These are phyloP conservation scores for Drosophila ogumai DNA, from an alignment of 1,140 invertebrate species.

Conservation along the genomic window DNA sequence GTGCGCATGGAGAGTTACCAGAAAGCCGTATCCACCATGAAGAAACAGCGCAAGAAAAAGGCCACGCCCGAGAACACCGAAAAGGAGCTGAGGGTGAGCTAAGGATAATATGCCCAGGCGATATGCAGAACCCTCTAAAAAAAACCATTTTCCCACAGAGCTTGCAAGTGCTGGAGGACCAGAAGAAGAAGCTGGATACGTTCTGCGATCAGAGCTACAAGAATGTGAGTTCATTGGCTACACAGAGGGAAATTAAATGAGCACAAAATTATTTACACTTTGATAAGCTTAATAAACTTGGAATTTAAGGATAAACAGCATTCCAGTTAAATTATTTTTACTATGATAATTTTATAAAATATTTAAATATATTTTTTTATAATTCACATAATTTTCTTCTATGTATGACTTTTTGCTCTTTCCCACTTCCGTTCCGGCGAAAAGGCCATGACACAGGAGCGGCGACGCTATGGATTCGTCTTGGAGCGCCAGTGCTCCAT, in stretches of 20 bases:
- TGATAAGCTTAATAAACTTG: neutral
- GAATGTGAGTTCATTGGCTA: conserved; percentile 89
- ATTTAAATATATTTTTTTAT: no score
- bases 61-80: conserved; percentile 92
- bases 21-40: conserved; percentile 94
- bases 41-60: conserved; percentile 95
- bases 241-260: conserved; percentile 4
- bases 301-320: neutral
- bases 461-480: conserved; percentile 96
- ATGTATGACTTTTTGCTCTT: conserved; percentile 10
- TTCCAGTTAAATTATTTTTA: neutral
- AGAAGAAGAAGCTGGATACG: conserved; percentile 94
- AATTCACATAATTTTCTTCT: neutral
- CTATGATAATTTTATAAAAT: no score
- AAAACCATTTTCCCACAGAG: conserved; percentile 86
- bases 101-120: neutral
- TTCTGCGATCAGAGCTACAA: conserved; percentile 96
- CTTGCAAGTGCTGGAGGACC: conserved; percentile 95
- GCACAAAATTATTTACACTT: neutral
- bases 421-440: conserved; percentile 28
- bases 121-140: conserved; percentile 4
- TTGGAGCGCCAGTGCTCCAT: conserved; percentile 95
- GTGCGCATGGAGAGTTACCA: conserved; percentile 94
- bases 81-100: conserved; percentile 93
- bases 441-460: conserved; percentile 97